Conservation (phyloP, 1,140 invertebrate species). For the Zaprionus camerounensis region DNA sequence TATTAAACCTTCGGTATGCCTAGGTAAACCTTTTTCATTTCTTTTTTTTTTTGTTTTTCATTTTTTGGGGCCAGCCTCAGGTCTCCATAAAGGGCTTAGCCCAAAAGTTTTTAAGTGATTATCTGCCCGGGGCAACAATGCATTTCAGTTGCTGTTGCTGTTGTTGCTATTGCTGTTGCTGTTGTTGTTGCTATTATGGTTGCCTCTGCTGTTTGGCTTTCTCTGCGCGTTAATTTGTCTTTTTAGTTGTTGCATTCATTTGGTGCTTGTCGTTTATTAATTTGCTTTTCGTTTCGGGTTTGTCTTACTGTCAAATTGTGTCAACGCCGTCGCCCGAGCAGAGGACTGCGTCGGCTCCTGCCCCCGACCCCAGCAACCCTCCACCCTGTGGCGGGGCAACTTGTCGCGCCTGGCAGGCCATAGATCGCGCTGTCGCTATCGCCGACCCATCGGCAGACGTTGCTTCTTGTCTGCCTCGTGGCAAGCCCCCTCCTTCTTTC, state of each 20-base stretch:
- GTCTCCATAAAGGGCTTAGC: slow-evolving; percentile 72
- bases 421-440: slow-evolving; percentile 54
- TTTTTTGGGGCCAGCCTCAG: slow-evolving; percentile 40
- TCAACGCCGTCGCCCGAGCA: slow-evolving; percentile 57
- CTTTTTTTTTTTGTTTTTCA: slow-evolving; percentile 16
- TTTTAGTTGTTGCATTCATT: slow-evolving; percentile 79
- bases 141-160: slow-evolving; percentile 35
- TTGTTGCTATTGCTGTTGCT: slow-evolving; percentile 10
- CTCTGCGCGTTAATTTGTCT: slow-evolving; percentile 81
- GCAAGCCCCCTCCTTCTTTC: slow-evolving; percentile 42
- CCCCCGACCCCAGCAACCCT: neutral
- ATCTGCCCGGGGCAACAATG: slow-evolving; percentile 62
- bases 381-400: slow-evolving; percentile 32
- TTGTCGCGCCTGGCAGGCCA: slow-evolving; percentile 67
- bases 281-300: slow-evolving; percentile 81
- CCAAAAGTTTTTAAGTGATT: slow-evolving; percentile 74
- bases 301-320: slow-evolving; percentile 82
- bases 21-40: neutral
- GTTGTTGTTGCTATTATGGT: slow-evolving; percentile 27
- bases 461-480: slow-evolving; percentile 48
- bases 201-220: slow-evolving; percentile 64
- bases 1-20: neutral
- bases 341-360: slow-evolving; percentile 12
- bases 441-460: slow-evolving; percentile 42
- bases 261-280: slow-evolving; percentile 78